Percentiles rank a stretch among this genome's conserved stretches.
Evolutionary conservation across 2,113 vertebrate genomes (phyloP).

Genomic region (Pelusios castaneus): DNA sequence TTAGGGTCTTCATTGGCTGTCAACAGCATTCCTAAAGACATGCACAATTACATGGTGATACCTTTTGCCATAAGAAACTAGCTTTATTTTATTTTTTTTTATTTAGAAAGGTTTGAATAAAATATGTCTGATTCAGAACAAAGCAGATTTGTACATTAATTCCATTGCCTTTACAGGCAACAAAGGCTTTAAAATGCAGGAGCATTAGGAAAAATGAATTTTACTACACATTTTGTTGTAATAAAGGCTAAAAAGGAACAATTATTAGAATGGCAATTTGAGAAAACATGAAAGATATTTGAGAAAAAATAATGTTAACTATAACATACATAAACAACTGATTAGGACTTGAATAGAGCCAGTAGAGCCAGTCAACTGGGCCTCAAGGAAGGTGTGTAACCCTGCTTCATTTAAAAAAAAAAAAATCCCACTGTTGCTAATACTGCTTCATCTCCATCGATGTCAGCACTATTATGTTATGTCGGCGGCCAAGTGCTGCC

Average conservation of each 20-base stretch:
- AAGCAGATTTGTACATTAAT: background rate
- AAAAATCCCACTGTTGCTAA: background rate
- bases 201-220: background rate
- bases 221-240: background rate
- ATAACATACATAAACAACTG: background rate
- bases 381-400: background rate
- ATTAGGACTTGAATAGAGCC: background rate
- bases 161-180: background rate
- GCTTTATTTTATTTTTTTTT: background rate
- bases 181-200: background rate
- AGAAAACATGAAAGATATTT: background rate
- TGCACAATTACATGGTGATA: slow-evolving; percentile 45
- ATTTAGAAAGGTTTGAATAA: background rate
- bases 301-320: background rate
- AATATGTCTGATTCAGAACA: background rate
- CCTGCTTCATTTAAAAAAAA: background rate
- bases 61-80: background rate
- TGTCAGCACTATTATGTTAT: background rate
- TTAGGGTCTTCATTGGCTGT: slow-evolving; percentile 97
- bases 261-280: background rate
- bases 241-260: background rate
- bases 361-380: background rate
- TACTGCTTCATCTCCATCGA: background rate
- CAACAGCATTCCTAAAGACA: slow-evolving; percentile 92
- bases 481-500: background rate